phyloP scores from a whole-genome alignment of 1,140 invertebrate species.

The Campoletis sonorensis region DNA sequence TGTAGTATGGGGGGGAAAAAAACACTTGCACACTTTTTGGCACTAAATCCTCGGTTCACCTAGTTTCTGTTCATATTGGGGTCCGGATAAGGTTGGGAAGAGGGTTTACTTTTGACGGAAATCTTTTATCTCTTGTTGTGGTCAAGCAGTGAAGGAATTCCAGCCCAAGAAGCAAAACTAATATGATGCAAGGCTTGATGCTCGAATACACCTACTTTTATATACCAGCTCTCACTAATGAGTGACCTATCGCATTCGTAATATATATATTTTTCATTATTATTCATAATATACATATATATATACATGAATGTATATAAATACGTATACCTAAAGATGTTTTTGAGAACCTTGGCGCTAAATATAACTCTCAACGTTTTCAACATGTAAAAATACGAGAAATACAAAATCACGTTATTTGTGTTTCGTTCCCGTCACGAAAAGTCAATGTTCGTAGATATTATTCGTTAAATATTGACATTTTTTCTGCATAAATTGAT shows the following conservation, averaged over 20 bases:
- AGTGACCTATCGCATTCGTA: slow-evolving; percentile 75
- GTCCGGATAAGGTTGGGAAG: too few species aligned
- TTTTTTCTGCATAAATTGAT: not conserved
- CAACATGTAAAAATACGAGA: too few species aligned
- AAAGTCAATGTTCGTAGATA: too few species aligned
- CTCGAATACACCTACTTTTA: slow-evolving; percentile 74
- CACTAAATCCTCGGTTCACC: slow-evolving; percentile 74
- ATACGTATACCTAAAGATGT: not conserved
- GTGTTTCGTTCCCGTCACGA: too few species aligned
- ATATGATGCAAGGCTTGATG: slow-evolving; percentile 78
- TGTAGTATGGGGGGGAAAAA: slow-evolving; percentile 59
- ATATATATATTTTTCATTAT: slow-evolving; percentile 53
- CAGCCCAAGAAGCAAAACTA: slow-evolving; percentile 78
- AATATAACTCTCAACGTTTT: not conserved
- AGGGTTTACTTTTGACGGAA: not conserved
- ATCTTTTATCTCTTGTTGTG: slow-evolving; percentile 68
- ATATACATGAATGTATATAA: slow-evolving; percentile 10
- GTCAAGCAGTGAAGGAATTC: slow-evolving; percentile 77
- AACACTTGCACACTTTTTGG: slow-evolving; percentile 73
- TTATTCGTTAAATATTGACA: not conserved
- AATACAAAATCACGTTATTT: too few species aligned
- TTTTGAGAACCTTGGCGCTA: not conserved
- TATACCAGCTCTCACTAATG: slow-evolving; percentile 73
- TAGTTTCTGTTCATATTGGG: slow-evolving; percentile 55
- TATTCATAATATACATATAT: slow-evolving; percentile 37